A percentile compares a stretch with the other conserved stretches of the same genome.
Evolutionary conservation across 2,113 vertebrate species (phyloP).

Genomic region (Petrocephalus microphthalmus): DNA sequence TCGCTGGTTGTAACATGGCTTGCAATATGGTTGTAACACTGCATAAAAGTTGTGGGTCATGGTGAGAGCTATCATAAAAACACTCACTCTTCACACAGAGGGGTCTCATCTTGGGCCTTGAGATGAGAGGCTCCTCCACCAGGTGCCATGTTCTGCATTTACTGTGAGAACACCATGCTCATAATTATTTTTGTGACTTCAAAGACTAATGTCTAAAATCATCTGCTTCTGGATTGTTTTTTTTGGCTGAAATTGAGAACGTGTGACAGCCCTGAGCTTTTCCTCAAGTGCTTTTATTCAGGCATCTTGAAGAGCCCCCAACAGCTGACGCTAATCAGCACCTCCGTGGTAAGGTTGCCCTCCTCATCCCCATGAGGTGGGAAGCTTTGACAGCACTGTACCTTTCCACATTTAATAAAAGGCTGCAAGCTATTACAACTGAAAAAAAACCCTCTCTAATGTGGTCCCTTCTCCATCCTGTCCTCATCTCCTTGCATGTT

Average conservation of each 20-base stretch:
- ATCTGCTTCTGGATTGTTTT: background rate
- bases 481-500: conserved; percentile 3
- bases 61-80: background rate
- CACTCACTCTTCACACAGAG: background rate
- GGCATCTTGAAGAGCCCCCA: background rate
- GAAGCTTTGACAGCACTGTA: background rate
- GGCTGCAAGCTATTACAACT: conserved; percentile 8
- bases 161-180: background rate
- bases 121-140: background rate
- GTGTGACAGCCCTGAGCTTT: conserved; percentile 14
- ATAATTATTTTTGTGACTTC: conserved; percentile 13
- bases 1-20: background rate
- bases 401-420: conserved; percentile 1
- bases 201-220: conserved; percentile 12
- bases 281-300: background rate
- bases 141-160: background rate
- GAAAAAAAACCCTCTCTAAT: background rate
- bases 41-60: background rate
- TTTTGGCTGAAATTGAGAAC: conserved; percentile 30
- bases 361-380: background rate
- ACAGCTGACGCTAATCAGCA: background rate
- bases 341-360: background rate
- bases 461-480: background rate
- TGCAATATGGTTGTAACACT: background rate
- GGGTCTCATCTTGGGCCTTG: background rate